Evolutionary conservation across 2,888 invertebrate genomes (phyloP), one percentile per base, ranked within the genome.

Genomic region (Drosophila formosana): DNA sequence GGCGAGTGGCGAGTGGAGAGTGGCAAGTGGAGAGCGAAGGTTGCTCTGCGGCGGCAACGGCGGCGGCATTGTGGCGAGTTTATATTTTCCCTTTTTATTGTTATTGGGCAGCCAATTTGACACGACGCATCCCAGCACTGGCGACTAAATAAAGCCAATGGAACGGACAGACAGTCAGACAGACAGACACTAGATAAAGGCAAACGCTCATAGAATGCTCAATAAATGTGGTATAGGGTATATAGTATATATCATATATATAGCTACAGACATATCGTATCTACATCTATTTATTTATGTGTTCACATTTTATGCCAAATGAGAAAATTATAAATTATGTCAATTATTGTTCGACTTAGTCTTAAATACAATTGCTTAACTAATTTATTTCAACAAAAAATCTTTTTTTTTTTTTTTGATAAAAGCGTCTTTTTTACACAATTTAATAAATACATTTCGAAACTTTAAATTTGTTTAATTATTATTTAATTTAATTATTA

Each of bases 21-120:
- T 6, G 53, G 39, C 13, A 28, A n/a, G 32, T 50, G 51, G 11
- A 23, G 51, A 18, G 18, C 18, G 18, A 18, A 23, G 47, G 18
- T 45, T 39, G 37, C 55, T 53, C 7, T 51, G 39, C 41, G 41
- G 28, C 28, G 6, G 28, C 28, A 4, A 39, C 43, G 9, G 28
- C 43, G 72, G 70, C 71, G 72, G 62, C 63, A 66, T 39, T 45
- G 41, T 55, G 75, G 65, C 75, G 67, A 77, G 72, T 69, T 82
- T 71, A 60, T 80, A 67, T 82, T 80, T 74, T 71, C 49, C 56
- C 60, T 56, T 66, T 66, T 78, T 86, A 76, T 86, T 89, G 80
- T 82, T 88, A 72, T 80, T 78, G 70, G 80, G 39, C 67, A 71
- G 72, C 68, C 78, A 78, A 78, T 79, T 78, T 79, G 72, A 77